Percentiles rank a stretch among this genome's conserved stretches.
Evolutionary conservation across 2,113 vertebrate species (phyloP).

Genomic region (Empidonax alnorum): DNA sequence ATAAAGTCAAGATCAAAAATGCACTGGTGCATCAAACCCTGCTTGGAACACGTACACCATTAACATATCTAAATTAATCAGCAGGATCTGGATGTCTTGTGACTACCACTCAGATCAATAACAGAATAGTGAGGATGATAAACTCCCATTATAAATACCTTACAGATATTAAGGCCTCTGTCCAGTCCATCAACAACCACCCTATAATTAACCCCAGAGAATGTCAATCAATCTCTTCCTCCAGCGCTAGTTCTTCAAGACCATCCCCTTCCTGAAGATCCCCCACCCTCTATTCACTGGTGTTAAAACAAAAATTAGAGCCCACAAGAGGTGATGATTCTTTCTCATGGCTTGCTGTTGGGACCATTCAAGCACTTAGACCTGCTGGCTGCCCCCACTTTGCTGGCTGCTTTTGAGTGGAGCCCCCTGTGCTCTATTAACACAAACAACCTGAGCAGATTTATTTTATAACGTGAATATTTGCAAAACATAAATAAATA

Average conservation of each 20-base stretch:
- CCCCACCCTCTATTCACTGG: not conserved
- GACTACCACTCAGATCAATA: not conserved
- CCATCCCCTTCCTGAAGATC: not conserved
- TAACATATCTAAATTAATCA: slow-evolving; percentile 12
- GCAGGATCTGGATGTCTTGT: not conserved
- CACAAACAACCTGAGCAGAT: not conserved
- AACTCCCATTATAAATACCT: not conserved
- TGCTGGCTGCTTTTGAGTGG: not conserved
- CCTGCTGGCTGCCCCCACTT: not conserved
- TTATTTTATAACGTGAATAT: not conserved
- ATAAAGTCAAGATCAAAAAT: not conserved
- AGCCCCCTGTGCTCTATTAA: not conserved
- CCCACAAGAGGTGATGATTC: accelerated
- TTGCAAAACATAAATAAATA: slow-evolving; percentile 19
- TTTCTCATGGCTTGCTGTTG: not conserved
- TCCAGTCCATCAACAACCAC: not conserved
- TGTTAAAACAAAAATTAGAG: not conserved
- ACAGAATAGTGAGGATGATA: not conserved
- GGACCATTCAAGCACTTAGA: not conserved
- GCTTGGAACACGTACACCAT: not conserved
- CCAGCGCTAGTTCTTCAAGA: not conserved
- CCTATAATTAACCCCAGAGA: not conserved
- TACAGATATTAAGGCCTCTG: not conserved
- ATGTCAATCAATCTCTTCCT: not conserved
- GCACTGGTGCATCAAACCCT: not conserved